phyloP scores from a whole-genome alignment of 2,888 invertebrate genomes.

The Sicus ferrugineus region DNA sequence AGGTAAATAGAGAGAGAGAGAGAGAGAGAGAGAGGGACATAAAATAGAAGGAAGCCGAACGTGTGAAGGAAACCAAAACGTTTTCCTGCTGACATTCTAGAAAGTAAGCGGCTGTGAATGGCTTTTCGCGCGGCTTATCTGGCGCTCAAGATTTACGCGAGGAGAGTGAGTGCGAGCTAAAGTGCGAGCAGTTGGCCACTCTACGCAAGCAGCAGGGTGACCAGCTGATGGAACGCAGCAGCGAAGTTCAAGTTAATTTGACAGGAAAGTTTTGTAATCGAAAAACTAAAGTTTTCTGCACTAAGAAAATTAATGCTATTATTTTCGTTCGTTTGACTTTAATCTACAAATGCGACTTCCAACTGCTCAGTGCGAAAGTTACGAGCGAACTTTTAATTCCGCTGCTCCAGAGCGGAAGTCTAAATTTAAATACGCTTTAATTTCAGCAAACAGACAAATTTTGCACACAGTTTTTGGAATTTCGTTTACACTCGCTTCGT shows the following conservation, averaged over 20 bases:
- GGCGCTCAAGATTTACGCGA: slow-evolving; percentile 7
- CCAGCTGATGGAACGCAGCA: neutral
- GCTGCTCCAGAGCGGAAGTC: neutral
- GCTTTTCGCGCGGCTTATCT: slow-evolving; percentile 11
- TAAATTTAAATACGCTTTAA: neutral
- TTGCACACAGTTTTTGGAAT: slow-evolving; percentile 10
- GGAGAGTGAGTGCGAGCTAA: neutral
- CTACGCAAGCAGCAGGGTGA: neutral
- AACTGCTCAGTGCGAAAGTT: no score
- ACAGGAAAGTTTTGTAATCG: no score
- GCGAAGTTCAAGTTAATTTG: no score
- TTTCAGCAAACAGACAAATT: slow-evolving; percentile 23
- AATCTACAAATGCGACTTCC: no score
- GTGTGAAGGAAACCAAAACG: neutral
- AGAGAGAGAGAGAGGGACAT: neutral
- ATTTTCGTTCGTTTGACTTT: no score
- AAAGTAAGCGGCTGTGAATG: neutral
- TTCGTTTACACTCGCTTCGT: neutral
- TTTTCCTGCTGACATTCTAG: neutral
- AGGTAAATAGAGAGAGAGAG: neutral
- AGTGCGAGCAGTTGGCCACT: neutral
- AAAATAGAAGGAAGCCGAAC: neutral
- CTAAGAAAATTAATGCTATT: no score
- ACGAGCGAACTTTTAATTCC: neutral
- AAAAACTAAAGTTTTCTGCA: no score